Percentiles rank a stretch among this genome's conserved stretches.
Evolutionary conservation across 2,797 vertebrate species (phyloP).

Genomic region (Myotis myotis): DNA sequence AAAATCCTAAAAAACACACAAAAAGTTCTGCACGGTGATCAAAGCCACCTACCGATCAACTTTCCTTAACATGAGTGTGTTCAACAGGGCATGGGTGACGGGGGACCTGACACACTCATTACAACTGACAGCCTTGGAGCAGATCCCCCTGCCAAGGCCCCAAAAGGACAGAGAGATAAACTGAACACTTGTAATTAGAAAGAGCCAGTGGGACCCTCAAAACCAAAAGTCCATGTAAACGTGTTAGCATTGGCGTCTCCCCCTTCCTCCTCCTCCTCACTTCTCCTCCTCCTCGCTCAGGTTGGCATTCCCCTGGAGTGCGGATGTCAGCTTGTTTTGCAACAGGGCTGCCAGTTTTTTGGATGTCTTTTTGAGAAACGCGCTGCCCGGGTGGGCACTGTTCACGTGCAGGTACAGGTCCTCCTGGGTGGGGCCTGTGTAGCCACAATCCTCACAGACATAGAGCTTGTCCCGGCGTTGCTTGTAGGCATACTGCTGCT

Average conservation of each 20-base stretch:
- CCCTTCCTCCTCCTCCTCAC: conserved; percentile 29
- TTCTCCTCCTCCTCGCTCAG: conserved; percentile 77
- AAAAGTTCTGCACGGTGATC: neutral
- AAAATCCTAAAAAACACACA: neutral
- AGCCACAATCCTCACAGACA: conserved; percentile 90
- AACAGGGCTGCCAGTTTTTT: conserved; percentile 87
- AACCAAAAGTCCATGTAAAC: conserved; percentile 61
- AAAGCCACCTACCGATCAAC: neutral
- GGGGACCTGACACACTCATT: neutral
- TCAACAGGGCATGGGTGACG: neutral
- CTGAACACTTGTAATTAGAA: neutral
- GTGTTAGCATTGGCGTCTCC: neutral
- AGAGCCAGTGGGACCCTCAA: neutral
- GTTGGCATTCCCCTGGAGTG: conserved; percentile 76
- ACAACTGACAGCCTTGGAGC: neutral
- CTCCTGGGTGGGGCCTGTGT: conserved; percentile 88
- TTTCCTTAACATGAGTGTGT: neutral
- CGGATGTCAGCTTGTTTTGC: conserved; percentile 84
- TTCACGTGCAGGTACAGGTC: conserved; percentile 87
- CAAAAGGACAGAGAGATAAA: neutral
- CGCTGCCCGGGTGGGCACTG: conserved; percentile 84
- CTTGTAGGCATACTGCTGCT: conserved; percentile 89
- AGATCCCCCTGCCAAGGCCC: neutral
- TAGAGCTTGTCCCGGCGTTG: conserved; percentile 89
- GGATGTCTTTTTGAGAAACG: conserved; percentile 88